Evolutionary conservation across 2,888 invertebrate genomes (phyloP).

Genomic region (Seira musarum): DNA sequence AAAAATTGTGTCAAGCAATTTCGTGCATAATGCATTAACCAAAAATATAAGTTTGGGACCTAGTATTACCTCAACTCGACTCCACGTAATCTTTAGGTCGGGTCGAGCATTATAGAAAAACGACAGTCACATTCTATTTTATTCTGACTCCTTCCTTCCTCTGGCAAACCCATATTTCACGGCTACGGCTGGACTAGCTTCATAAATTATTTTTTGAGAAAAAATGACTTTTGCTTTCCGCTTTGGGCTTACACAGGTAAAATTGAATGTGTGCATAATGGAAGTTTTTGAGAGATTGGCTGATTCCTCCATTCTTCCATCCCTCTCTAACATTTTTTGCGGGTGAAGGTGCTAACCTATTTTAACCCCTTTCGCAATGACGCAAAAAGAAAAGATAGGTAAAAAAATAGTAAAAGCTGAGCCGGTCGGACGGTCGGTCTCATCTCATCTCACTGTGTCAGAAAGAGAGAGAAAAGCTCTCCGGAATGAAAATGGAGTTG

Average conservation of each 20-base stretch:
- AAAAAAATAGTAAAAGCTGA: background rate
- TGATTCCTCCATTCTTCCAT: background rate
- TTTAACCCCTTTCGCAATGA: background rate
- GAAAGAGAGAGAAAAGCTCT: too few species aligned
- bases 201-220: background rate
- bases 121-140: background rate
- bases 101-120: background rate
- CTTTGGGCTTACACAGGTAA: background rate
- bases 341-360: background rate
- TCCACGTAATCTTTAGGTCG: background rate
- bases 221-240: background rate
- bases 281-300: background rate
- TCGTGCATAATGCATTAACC: background rate
- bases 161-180: background rate
- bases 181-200: background rate
- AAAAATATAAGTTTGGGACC: background rate
- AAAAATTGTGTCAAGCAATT: background rate
- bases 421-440: background rate
- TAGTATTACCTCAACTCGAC: background rate
- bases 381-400: background rate
- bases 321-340: background rate
- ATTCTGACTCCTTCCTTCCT: background rate
- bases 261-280: background rate
- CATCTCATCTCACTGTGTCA: too few species aligned
- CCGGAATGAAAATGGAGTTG: too few species aligned